Conservation (phyloP, 1,140 invertebrate species). For the Diachasmimorpha longicaudata region DNA sequence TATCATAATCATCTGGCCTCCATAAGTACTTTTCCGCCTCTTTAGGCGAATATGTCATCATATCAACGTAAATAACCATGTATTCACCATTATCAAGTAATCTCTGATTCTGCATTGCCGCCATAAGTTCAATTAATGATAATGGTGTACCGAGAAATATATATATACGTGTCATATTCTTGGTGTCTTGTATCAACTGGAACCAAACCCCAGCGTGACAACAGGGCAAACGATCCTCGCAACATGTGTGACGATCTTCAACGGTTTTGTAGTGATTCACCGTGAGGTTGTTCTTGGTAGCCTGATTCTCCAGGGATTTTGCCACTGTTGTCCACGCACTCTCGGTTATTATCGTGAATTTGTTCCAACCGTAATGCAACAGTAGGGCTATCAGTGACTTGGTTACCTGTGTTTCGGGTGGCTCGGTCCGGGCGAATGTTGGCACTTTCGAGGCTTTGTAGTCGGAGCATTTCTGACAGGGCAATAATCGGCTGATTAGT, state of each 20-base stretch:
- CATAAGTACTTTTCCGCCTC: slow-evolving; percentile 87
- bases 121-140: slow-evolving; percentile 88
- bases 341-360: slow-evolving; percentile 92
- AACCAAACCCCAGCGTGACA: slow-evolving; percentile 81
- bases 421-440: slow-evolving; percentile 93
- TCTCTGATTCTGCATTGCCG: slow-evolving; percentile 83
- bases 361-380: slow-evolving; percentile 90
- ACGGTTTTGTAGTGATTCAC: slow-evolving; percentile 77
- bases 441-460: slow-evolving; percentile 83
- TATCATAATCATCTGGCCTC: slow-evolving; percentile 67
- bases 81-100: slow-evolving; percentile 91
- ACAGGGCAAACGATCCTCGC: slow-evolving; percentile 73
- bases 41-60: slow-evolving; percentile 79
- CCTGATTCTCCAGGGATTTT: slow-evolving; percentile 74
- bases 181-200: slow-evolving; percentile 85
- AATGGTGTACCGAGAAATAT: slow-evolving; percentile 85
- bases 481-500: background rate
- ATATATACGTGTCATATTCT: slow-evolving; percentile 90
- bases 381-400: slow-evolving; percentile 91
- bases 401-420: slow-evolving; percentile 91
- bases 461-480: slow-evolving; percentile 90
- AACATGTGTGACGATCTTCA: slow-evolving; percentile 76
- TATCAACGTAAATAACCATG: slow-evolving; percentile 93
- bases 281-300: slow-evolving; percentile 76
- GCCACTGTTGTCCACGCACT: slow-evolving; percentile 80